These are phyloP conservation scores for Sinopyrophorus schimmeli DNA, from an alignment of 2,888 invertebrate genomes.

Conservation along the genomic window DNA sequence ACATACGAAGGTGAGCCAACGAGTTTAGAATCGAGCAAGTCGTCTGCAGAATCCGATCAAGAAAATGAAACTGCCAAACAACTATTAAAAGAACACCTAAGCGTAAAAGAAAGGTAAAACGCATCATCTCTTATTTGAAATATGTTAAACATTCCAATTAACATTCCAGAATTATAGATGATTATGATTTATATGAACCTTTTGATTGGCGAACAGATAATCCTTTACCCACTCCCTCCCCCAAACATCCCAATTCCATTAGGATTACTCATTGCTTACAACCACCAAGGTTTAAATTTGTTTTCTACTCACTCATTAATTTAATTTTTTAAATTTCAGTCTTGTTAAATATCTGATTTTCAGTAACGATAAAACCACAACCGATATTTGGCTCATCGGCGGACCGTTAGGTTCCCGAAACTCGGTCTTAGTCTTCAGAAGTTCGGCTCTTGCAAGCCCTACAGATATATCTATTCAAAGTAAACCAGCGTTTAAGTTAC, in stretches of 20 bases:
- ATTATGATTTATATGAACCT: conserved; percentile 18
- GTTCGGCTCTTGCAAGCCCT: conserved; percentile 62
- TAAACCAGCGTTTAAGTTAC: conserved; percentile 70
- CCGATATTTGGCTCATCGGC: conserved; percentile 50
- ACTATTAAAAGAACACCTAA: too few species aligned
- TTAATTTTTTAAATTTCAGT: conserved; percentile 1
- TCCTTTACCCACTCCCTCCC: not conserved
- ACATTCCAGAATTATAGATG: conserved; percentile 17
- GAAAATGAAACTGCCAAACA: too few species aligned
- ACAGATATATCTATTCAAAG: conserved; percentile 47
- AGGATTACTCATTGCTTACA: conserved; percentile 9
- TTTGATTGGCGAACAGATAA: conserved; percentile 20
- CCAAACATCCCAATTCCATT: not conserved
- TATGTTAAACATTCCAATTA: not conserved
- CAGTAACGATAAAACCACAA: not conserved
- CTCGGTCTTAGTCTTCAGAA: conserved; percentile 69
- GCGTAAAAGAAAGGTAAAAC: too few species aligned
- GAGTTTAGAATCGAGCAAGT: not conserved
- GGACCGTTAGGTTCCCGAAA: conserved; percentile 62
- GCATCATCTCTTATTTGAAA: not conserved
- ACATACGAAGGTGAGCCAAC: not conserved
- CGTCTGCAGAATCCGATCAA: too few species aligned
- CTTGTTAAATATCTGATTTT: not conserved
- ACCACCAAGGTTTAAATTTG: conserved; percentile 13
- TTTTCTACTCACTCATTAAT: not conserved